Conservation (phyloP, 2,113 vertebrate genomes). For the Hepsetus odoe region DNA sequence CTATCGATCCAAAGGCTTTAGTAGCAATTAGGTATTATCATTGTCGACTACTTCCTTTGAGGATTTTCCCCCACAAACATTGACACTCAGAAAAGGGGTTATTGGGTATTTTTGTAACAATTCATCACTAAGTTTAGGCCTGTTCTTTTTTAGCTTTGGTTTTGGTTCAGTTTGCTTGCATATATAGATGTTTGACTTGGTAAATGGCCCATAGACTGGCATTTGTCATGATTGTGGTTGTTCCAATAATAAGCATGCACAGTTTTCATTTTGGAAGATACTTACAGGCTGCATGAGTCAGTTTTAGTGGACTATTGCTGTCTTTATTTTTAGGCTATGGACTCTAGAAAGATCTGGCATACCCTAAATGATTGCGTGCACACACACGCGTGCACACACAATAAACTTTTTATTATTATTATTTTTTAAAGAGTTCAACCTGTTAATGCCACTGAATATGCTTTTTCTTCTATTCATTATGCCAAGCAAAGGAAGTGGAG, state of each 20-base stretch:
- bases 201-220: neutral
- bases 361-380: neutral
- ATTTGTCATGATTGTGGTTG: neutral
- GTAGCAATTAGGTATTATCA: conserved; percentile 31
- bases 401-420: too few species aligned
- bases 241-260: neutral
- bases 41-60: neutral
- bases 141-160: neutral
- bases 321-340: neutral
- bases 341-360: neutral
- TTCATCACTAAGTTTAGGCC: neutral
- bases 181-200: neutral
- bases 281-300: neutral
- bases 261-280: neutral
- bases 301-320: neutral
- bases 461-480: too few species aligned
- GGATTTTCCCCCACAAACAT: neutral
- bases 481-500: too few species aligned
- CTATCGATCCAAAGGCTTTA: conserved; percentile 12
- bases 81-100: neutral
- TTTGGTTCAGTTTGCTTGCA: neutral
- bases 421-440: too few species aligned
- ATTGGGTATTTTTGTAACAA: neutral
- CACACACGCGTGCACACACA: too few species aligned
- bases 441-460: too few species aligned